Base-by-base conservation (phyloP, 2,888 invertebrate genomes). In the Lycocerus yunnanus region DNA sequence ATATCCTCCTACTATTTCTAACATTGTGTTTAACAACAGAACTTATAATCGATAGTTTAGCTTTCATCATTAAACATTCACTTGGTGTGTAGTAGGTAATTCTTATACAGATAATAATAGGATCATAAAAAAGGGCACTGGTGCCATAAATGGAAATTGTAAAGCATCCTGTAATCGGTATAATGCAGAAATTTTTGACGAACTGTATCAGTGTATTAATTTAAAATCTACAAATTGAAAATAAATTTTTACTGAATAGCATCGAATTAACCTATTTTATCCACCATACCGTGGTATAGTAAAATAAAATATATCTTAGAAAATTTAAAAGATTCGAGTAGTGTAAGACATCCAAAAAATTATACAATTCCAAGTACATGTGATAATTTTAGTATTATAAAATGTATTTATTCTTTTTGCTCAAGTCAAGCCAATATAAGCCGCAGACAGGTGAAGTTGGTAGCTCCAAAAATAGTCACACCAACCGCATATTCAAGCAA, bases 401-500 rank as follows among this genome's bases (percentile, higher is more conserved):
- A 43, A 43, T 43, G 43, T 43, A 63, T 63, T 63, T 20, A 20
- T 63, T 18, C 15, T 63, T 63, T 16, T 18, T 18, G 61, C 20
- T 20, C 18, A 20, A 63, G 61, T 20, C 20, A 18, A 63, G 20
- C 61, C 61, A 18, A 63, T 63, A 18, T 20, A 63, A 66, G 66
- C 24, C 61, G 13, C 75, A 74, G 74, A 72, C 78, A 78, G 78
- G 77, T 78, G 77, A 77, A 75, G 77, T 77, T 65, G 75, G 67
- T 61, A 72, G 72, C 61, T 69, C 77, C 70, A 27, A 77, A 78
- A 78, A 78, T 78, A 78, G 74, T 71, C 18, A 59, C 68, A 71
- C 68, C 63, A 71, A 66, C 71, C 24, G 68, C 71, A 68, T 20
- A 71, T 74, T 74, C 65, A 68, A 58, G 66, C 74, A 73, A 74